Base-by-base conservation (phyloP, 2,888 invertebrate species). In the Formica aserva region DNA sequence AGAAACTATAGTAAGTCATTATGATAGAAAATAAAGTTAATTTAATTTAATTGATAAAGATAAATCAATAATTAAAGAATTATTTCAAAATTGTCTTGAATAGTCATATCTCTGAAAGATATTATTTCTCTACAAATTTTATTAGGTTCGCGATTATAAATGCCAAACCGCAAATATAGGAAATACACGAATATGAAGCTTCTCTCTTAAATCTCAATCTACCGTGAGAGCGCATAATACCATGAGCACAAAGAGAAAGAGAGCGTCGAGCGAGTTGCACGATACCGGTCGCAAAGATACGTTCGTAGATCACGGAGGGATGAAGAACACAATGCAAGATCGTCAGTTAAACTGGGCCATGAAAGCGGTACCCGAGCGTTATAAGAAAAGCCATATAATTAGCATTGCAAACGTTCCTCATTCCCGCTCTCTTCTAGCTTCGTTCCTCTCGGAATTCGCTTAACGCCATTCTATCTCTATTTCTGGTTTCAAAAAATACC, bases 331-430 rank as follows among this genome's bases (percentile, higher is more conserved):
- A 88, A 89, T 89, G 84, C 85, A 82, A 86, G 85, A 85, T 82
- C 84, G 81, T 80, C 84, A 78, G 83, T 86, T 88, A 75, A 67
- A 87, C 85, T 77, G 85, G 85, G 82, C 67, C 85, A 85, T 84
- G 86, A 89, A 87, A 89, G 85, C 86, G 88, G 86, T 87, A 80
- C 60, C 60, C 67, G 83, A 88, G 86, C 75, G 87, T 88, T 85
- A 87, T 85, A 89, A 91, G 89, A 91, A 91, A 85, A 88, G 90
- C 87, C 84, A 88, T 87, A 88, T 89, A 92, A 92, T 92, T 91
- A 91, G 91, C 92, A 92, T 92, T 87, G 86, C 90, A 87, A 87
- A 90, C 88, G 84, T 80, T 41, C 29, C 84, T 41, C 18, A n/a
- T 57, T 67, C 48, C 38, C 52, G 29, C 74, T 83, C 85, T 67